A percentile compares a stretch with the other conserved stretches of the same genome.
phyloP scores from a whole-genome alignment of 2,797 vertebrate species.

The Propithecus deckenii region DNA sequence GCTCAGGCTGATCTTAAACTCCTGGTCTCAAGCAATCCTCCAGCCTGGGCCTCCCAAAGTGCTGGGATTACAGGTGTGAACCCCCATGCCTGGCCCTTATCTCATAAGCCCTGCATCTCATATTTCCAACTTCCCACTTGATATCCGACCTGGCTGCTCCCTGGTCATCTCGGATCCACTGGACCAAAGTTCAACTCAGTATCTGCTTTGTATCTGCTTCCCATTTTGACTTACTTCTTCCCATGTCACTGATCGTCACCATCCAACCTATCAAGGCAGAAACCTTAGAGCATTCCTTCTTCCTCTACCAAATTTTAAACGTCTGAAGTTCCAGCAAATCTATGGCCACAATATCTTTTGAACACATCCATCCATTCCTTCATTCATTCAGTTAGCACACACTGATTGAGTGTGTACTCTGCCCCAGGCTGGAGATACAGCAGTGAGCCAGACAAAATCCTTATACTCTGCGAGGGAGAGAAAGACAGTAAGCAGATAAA shows the following conservation, averaged over 20 bases:
- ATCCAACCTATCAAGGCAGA: background rate
- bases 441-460: background rate
- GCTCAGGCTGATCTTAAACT: background rate
- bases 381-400: background rate
- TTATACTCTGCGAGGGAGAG: background rate
- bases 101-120: background rate
- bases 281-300: background rate
- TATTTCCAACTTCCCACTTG: background rate
- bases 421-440: background rate
- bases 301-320: background rate
- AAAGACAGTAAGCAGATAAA: background rate
- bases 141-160: background rate
- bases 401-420: background rate
- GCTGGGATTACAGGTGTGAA: too few relatives aligned
- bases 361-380: background rate
- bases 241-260: background rate
- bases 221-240: background rate
- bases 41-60: too few relatives aligned
- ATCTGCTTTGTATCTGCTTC: background rate
- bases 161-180: background rate
- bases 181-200: background rate
- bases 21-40: background rate
- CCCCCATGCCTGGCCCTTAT: too few relatives aligned
- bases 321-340: background rate
- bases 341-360: background rate